These are phyloP conservation scores for Brachionus paranguensis DNA, from an alignment of 1,140 invertebrate species.

Conservation along the genomic window DNA sequence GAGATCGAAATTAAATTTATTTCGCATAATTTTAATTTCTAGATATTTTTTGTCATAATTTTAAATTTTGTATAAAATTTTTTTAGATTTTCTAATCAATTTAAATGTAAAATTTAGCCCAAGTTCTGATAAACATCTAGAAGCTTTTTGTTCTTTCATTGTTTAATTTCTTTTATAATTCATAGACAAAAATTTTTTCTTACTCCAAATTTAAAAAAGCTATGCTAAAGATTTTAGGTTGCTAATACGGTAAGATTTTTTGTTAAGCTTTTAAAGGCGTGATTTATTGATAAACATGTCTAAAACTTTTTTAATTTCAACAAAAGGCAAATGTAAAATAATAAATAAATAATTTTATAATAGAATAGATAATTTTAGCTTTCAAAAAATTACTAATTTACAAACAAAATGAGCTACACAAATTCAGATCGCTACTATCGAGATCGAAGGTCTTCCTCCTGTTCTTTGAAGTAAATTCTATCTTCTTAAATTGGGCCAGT, in stretches of 20 bases:
- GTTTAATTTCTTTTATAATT: background rate
- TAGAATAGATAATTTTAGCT: background rate
- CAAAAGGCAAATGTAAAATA: background rate
- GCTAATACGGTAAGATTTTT: background rate
- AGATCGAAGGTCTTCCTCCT: constrained; percentile 27
- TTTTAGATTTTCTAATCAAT: no score
- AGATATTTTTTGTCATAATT: no score
- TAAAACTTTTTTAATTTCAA: background rate
- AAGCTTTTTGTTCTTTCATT: background rate
- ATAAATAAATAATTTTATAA: background rate
- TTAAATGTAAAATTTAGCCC: background rate
- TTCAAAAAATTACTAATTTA: background rate
- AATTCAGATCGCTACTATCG: background rate
- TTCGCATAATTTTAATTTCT: background rate
- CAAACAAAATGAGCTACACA: background rate
- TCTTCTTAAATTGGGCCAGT: no score
- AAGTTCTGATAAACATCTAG: background rate
- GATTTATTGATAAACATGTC: background rate
- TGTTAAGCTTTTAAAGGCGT: background rate
- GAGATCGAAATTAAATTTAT: background rate
- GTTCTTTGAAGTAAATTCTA: background rate
- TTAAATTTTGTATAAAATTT: no score
- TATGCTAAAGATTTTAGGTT: background rate
- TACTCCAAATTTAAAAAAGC: background rate
- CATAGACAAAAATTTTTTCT: no score